Conservation (phyloP, 2,888 invertebrate species). For the Coelopa pilipes region DNA sequence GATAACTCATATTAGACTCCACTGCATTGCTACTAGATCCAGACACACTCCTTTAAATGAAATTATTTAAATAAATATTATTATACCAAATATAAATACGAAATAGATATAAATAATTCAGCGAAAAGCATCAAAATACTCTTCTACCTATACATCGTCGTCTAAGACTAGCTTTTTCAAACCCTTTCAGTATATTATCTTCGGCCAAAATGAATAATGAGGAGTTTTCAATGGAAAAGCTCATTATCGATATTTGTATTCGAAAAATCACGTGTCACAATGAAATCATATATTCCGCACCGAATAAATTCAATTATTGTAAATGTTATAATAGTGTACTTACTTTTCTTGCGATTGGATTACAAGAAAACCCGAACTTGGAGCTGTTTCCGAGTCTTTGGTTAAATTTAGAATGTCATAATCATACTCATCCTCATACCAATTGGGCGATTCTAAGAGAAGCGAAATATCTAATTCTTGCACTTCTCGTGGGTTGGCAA, state of each 20-base stretch:
- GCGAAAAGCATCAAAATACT: neutral
- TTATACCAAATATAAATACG: neutral
- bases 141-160: too few relatives aligned
- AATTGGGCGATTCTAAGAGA: slow-evolving; percentile 87
- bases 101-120: neutral
- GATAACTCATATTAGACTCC: slow-evolving; percentile 54
- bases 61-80: neutral
- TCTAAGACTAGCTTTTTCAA: neutral
- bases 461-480: slow-evolving; percentile 98
- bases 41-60: slow-evolving; percentile 2
- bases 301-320: too few relatives aligned
- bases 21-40: slow-evolving; percentile 9
- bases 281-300: too few relatives aligned
- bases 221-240: too few relatives aligned
- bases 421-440: slow-evolving; percentile 98
- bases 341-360: slow-evolving; percentile 75
- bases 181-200: neutral
- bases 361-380: slow-evolving; percentile 87
- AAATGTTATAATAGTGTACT: slow-evolving; percentile 41
- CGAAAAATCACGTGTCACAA: too few relatives aligned
- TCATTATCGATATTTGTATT: too few relatives aligned
- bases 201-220: neutral
- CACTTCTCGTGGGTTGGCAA: slow-evolving; percentile 95
- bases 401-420: slow-evolving; percentile 89
- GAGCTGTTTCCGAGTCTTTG: slow-evolving; percentile 79